A percentile compares a stretch with the other conserved stretches of the same genome.
phyloP scores from a whole-genome alignment of 2,888 invertebrate genomes.

The Ophraella communa region DNA sequence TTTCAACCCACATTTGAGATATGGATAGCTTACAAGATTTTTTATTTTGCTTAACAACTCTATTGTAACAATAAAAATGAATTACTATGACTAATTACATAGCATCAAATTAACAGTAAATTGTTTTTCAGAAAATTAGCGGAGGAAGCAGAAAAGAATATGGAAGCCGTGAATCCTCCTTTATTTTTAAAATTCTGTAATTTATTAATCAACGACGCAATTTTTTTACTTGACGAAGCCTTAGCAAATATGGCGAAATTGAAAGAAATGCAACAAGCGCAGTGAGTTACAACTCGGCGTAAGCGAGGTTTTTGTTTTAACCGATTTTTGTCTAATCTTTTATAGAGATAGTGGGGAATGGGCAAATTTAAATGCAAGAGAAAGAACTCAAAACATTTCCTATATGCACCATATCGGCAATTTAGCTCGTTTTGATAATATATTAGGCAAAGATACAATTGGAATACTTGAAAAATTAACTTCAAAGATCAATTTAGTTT shows the following conservation, averaged over 20 bases:
- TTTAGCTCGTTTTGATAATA: conserved; percentile 90
- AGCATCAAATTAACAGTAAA: too few species aligned
- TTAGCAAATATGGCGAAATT: conserved; percentile 88
- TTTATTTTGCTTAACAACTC: too few species aligned
- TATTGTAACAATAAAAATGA: background rate
- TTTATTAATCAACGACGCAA: conserved; percentile 96
- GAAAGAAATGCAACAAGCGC: conserved; percentile 78
- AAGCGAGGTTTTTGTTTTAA: too few species aligned
- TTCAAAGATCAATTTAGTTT: conserved; percentile 78
- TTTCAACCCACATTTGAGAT: too few species aligned
- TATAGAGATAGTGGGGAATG: conserved; percentile 77
- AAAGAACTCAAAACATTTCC: conserved; percentile 76
- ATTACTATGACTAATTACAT: too few species aligned
- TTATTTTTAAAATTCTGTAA: conserved; percentile 94
- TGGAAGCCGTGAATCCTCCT: conserved; percentile 90
- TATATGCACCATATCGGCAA: conserved; percentile 79
- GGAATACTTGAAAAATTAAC: conserved; percentile 80
- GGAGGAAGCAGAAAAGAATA: conserved; percentile 79
- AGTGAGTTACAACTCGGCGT: conserved; percentile 64
- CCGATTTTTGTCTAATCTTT: too few species aligned
- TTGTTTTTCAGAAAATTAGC: conserved; percentile 70
- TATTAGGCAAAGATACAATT: conserved; percentile 88
- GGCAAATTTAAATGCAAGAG: conserved; percentile 71
- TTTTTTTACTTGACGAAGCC: conserved; percentile 92
- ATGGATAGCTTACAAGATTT: too few species aligned